Conservation (phyloP, 2,113 vertebrate genomes). For the Gnathonemus longibarbis region DNA sequence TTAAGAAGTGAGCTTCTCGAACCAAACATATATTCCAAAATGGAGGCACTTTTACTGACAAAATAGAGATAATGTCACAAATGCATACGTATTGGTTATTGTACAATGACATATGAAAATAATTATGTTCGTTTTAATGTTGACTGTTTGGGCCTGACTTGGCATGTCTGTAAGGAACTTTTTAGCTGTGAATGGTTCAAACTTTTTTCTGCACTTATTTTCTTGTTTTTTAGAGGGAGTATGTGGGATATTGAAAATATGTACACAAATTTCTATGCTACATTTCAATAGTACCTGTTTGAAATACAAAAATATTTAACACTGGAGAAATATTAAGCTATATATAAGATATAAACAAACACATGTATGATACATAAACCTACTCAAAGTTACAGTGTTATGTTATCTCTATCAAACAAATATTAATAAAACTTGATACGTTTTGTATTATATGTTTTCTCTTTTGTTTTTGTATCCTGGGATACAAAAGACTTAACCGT, state of each 20-base stretch:
- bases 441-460: slow-evolving; percentile 30
- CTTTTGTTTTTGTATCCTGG: not conserved
- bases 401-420: slow-evolving; percentile 35
- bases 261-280: slow-evolving; percentile 67
- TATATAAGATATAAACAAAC: slow-evolving; percentile 39
- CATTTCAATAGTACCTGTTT: slow-evolving; percentile 75
- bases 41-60: slow-evolving; percentile 21
- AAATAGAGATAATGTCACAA: not conserved
- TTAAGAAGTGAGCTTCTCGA: not conserved
- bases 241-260: slow-evolving; percentile 27
- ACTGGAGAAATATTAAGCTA: slow-evolving; percentile 77
- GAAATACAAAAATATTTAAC: slow-evolving; percentile 64
- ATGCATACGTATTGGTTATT: not conserved
- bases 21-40: slow-evolving; percentile 25
- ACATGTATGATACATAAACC: slow-evolving; percentile 23
- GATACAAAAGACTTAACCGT: not conserved
- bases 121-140: slow-evolving; percentile 4
- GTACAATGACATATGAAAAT: not conserved
- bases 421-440: slow-evolving; percentile 41
- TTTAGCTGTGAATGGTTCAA: slow-evolving; percentile 18
- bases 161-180: slow-evolving; percentile 15
- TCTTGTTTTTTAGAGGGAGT: not conserved
- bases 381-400: slow-evolving; percentile 35
- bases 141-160: slow-evolving; percentile 7
- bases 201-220: not conserved